Conservation (phyloP, 1,140 invertebrate genomes). For the Drosophila elegans region DNA sequence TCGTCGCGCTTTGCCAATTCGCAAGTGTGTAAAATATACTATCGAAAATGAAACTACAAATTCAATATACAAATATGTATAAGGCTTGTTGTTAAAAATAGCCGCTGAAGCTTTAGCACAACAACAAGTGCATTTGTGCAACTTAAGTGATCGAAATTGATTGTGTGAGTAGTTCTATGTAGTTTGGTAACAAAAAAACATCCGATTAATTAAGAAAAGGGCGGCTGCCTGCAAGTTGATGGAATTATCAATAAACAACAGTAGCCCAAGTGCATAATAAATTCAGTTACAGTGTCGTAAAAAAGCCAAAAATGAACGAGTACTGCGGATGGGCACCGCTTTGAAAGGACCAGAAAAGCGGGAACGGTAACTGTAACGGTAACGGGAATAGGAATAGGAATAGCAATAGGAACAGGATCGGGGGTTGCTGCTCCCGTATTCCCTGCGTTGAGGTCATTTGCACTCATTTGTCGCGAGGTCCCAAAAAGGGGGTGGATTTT, state of each 20-base stretch:
- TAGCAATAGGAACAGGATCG: constrained; percentile 39
- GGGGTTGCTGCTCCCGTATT: constrained; percentile 54
- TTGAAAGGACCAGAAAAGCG: constrained; percentile 16
- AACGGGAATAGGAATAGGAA: constrained; percentile 16
- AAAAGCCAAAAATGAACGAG: constrained; percentile 62
- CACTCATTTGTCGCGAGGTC: constrained; percentile 55
- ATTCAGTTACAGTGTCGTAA: constrained; percentile 30
- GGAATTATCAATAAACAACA: constrained; percentile 20
- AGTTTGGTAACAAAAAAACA: constrained; percentile 5
- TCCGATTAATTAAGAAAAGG: background rate
- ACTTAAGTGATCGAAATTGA: constrained; percentile 5
- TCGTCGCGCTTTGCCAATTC: constrained; percentile 14
- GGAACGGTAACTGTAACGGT: constrained; percentile 30
- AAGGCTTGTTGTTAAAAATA: background rate
- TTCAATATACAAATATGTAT: background rate
- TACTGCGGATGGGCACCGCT: constrained; percentile 30
- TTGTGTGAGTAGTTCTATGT: constrained; percentile 38
- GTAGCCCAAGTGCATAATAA: constrained; percentile 45
- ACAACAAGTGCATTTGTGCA: background rate
- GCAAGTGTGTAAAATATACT: constrained; percentile 19
- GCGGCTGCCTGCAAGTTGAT: background rate
- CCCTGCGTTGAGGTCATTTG: constrained; percentile 50
- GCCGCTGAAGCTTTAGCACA: background rate
- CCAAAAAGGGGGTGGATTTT: constrained; percentile 68
- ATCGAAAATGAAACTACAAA: constrained; percentile 18